phyloP scores from a whole-genome alignment of 1,140 invertebrate species.

The Antheraea pernyi region DNA sequence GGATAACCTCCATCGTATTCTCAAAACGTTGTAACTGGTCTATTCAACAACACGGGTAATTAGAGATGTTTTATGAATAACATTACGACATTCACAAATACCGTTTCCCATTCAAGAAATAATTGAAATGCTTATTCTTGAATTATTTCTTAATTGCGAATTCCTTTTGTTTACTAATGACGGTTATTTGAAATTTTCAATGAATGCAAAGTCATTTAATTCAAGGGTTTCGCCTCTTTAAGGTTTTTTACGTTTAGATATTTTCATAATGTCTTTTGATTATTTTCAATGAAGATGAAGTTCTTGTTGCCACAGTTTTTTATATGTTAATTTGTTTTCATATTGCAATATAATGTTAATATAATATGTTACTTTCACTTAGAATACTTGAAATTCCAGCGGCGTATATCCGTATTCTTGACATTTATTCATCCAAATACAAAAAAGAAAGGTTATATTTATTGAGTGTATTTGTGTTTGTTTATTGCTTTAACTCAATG shows the following conservation, averaged over 20 bases:
- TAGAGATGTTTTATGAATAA: conserved; percentile 8
- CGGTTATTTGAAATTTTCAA: background rate
- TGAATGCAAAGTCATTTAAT: background rate
- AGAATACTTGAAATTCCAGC: too few species aligned
- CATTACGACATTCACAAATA: conserved; percentile 4
- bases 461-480: too few species aligned
- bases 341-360: too few species aligned
- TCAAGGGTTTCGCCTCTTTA: background rate
- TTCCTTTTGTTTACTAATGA: conserved; percentile 5
- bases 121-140: conserved; percentile 7
- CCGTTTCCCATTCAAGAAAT: background rate
- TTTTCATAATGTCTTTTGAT: conserved; percentile 1
- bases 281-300: background rate
- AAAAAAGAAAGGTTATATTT: too few species aligned
- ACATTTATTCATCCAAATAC: too few species aligned
- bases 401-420: too few species aligned
- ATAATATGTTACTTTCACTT: too few species aligned
- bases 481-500: too few species aligned
- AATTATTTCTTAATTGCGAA: conserved; percentile 4
- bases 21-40: conserved; percentile 1
- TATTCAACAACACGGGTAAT: conserved; percentile 10
- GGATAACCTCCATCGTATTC: background rate
- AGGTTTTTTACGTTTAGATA: background rate
- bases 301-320: background rate
- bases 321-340: too few species aligned